These are phyloP conservation scores for Teleogryllus occipitalis DNA, from an alignment of 1,140 invertebrate genomes.

Conservation along the genomic window DNA sequence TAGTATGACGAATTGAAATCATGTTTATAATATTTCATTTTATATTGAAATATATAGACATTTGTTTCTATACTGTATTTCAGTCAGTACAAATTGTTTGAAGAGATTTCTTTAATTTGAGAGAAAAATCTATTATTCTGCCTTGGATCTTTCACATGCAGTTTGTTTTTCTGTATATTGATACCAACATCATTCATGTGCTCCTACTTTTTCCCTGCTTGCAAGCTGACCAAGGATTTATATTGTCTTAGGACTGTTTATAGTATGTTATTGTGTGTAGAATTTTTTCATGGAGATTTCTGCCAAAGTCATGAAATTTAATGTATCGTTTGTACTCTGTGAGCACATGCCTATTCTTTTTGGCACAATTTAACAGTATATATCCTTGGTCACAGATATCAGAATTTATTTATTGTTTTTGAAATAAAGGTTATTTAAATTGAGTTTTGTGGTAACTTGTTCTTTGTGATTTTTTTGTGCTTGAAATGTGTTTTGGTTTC, in stretches of 20 bases:
- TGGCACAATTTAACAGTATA: neutral
- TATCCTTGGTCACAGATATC: neutral
- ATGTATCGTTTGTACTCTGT: neutral
- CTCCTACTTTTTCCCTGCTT: neutral
- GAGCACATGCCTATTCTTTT: neutral
- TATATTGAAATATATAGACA: neutral
- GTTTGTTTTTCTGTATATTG: neutral
- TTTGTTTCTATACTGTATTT: neutral
- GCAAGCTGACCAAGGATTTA: neutral
- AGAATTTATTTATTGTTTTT: conserved; percentile 6
- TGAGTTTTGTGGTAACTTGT: neutral
- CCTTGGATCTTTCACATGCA: neutral
- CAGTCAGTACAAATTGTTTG: neutral
- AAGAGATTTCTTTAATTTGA: neutral
- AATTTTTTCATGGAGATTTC: neutral
- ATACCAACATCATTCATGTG: neutral
- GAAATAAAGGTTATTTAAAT: conserved; percentile 6
- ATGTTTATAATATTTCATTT: neutral
- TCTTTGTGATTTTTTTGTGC: no score
- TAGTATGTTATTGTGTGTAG: neutral
- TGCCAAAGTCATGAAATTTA: neutral
- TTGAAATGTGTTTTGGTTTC: no score
- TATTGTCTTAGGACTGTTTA: neutral
- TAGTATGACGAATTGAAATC: neutral
- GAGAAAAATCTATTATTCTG: neutral